phyloP scores from a whole-genome alignment of 1,140 invertebrate species.

The Drosophila bifasciata region DNA sequence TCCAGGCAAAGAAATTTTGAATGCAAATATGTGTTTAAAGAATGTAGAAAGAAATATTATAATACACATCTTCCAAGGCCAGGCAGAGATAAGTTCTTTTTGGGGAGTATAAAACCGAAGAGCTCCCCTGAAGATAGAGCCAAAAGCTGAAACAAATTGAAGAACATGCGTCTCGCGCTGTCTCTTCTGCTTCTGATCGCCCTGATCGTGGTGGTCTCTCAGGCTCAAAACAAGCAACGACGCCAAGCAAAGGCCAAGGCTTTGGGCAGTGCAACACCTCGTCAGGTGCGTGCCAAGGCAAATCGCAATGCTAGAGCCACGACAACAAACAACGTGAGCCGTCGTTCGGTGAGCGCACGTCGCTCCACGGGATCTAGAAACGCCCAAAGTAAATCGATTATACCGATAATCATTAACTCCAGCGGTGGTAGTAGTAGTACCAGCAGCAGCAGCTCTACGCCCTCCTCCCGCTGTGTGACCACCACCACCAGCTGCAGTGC shows the following conservation, averaged over 20 bases:
- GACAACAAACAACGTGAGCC: neutral
- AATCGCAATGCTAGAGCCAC: neutral
- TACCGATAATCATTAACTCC: neutral
- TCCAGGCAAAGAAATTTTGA: neutral
- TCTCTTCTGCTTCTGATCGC: constrained; percentile 30
- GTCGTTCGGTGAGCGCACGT: neutral
- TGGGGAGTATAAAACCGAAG: constrained; percentile 30
- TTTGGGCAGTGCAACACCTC: neutral
- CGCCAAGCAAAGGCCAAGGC: neutral
- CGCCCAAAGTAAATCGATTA: neutral
- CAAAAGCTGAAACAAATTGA: constrained; percentile 1
- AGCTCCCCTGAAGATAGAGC: neutral
- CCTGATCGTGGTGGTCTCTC: constrained; percentile 31
- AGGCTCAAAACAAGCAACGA: constrained; percentile 25
- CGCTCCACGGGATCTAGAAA: neutral
- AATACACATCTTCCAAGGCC: constrained; percentile 40
- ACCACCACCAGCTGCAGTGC: constrained; percentile 14
- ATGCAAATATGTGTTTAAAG: constrained; percentile 13
- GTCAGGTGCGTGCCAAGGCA: neutral
- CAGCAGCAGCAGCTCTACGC: constrained; percentile 25
- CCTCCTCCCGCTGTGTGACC: constrained; percentile 26
- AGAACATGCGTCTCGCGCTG: constrained; percentile 35
- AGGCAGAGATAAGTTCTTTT: neutral
- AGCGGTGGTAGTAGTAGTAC: constrained; percentile 5
- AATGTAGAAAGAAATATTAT: constrained; percentile 13